These are phyloP conservation scores for Mellivora capensis DNA, from an alignment of 2,113 vertebrate genomes.

Conservation along the genomic window DNA sequence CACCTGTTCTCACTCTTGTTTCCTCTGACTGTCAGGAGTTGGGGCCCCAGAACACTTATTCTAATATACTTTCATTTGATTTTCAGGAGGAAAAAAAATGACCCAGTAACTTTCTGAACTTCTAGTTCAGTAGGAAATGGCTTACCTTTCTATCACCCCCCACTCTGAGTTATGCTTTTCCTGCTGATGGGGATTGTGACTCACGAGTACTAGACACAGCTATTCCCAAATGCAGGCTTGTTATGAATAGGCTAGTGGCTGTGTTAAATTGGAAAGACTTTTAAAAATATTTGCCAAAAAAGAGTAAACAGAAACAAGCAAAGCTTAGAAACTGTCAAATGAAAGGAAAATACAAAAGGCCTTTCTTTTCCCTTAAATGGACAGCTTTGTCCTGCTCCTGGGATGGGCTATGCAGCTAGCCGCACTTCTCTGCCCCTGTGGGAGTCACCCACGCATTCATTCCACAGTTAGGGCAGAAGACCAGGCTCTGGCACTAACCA, in stretches of 20 bases:
- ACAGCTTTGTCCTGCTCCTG: background rate
- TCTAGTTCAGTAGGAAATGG: background rate
- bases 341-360: background rate
- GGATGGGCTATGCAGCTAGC: background rate
- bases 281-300: background rate
- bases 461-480: background rate
- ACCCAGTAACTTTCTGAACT: background rate
- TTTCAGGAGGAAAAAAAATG: background rate
- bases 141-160: background rate
- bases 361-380: background rate
- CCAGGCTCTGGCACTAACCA: background rate
- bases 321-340: background rate
- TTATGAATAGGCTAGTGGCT: conserved; percentile 31
- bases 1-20: background rate
- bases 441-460: background rate
- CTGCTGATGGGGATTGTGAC: background rate
- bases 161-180: background rate
- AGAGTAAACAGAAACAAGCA: conserved; percentile 22
- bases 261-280: conserved; percentile 1
- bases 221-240: conserved; percentile 3
- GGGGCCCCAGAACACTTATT: background rate
- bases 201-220: background rate
- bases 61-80: background rate
- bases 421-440: too few species aligned
- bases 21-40: background rate